Base-by-base conservation (phyloP, 2,888 invertebrate genomes). In the Volucella zonaria region DNA sequence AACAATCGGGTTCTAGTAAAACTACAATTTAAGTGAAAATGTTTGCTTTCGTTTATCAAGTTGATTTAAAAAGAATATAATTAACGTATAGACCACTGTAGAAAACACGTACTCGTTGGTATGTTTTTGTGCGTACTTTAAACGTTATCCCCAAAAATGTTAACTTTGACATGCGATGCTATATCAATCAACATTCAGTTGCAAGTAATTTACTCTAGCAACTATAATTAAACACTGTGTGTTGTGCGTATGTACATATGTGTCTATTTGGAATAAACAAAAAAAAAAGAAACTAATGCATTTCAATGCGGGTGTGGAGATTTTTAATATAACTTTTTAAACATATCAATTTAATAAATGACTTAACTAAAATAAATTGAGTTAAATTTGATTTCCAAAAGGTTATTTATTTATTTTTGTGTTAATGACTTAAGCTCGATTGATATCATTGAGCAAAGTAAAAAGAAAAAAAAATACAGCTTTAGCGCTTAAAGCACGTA, bases 401-500 rank as follows among this genome's bases (percentile, higher is more conserved):
- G 62, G 40, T 43, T 77, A 58, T 76, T 73, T 67, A 78, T 78
- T 73, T 64, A 74, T 82, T 74, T 75, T 66, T 61, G 49, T 64
- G 67, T 56, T 49, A 62, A 59, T 76, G 75, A 47, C 64, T 82
- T 82, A 64, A 81, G 66, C 67, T 83, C 70, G 70, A 70, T 73
- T 70, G 38, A 79, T 79, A 74, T 67, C 61, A 73, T 73, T 78
- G 62, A 74, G 51, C 12, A 59, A 75, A 83, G 67, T 49, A 61
- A 58, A 64, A 80, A 85, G 67, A 43, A 61, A 52, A 66, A 80
- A 85, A 49, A 15, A 76, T 73, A 42, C 54, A 85, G 81, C 81
- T 85, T 81, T 81, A 62, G 73, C 73, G 77, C 81, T 81, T 67
- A 68, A 77, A 77, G 85, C 81, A 83, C 80, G 79, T 83, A 71